A percentile compares a stretch with the other conserved stretches of the same genome.
These are phyloP conservation scores for Martes martes DNA, from an alignment of 2,113 vertebrate genomes.

Conservation along the genomic window DNA sequence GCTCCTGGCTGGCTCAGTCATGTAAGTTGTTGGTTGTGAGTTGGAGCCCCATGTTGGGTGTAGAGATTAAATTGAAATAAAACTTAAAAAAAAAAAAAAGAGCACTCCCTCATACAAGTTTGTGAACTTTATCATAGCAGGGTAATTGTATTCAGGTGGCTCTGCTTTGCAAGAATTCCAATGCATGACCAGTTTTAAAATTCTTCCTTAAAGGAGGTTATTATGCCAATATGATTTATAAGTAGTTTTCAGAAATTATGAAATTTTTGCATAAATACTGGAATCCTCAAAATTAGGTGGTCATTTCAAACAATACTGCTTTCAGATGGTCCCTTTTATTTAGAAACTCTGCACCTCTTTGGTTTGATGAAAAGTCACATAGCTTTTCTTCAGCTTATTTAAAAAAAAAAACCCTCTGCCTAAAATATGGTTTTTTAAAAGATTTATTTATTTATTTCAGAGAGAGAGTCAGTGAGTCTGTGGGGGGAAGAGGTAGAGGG, in stretches of 20 bases:
- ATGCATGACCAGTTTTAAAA: conserved; percentile 29
- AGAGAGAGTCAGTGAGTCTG: no score
- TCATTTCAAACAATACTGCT: conserved; percentile 53
- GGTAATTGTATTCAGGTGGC: conserved; percentile 41
- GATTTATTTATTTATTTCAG: not conserved
- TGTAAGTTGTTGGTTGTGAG: not conserved
- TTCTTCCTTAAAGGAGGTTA: conserved; percentile 51
- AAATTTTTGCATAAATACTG: conserved; percentile 60
- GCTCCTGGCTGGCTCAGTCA: not conserved
- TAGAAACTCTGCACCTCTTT: conserved; percentile 34
- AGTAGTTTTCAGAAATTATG: conserved; percentile 2
- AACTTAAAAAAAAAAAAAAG: not conserved
- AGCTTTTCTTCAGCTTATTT: conserved; percentile 69
- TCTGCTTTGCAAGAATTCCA: conserved; percentile 63
- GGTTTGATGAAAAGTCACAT: conserved; percentile 56
- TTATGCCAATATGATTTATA: conserved; percentile 41
- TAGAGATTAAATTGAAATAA: not conserved
- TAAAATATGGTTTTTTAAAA: conserved; percentile 62
- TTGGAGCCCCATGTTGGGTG: not conserved
- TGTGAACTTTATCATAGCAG: conserved; percentile 4
- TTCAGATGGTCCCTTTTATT: conserved; percentile 62
- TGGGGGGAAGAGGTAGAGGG: no score
- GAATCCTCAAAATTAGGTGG: conserved; percentile 47
- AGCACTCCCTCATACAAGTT: conserved; percentile 45
- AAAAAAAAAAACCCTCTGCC: conserved; percentile 46